Conservation (phyloP, 2,888 invertebrate species). For the Resseliella maxima region DNA sequence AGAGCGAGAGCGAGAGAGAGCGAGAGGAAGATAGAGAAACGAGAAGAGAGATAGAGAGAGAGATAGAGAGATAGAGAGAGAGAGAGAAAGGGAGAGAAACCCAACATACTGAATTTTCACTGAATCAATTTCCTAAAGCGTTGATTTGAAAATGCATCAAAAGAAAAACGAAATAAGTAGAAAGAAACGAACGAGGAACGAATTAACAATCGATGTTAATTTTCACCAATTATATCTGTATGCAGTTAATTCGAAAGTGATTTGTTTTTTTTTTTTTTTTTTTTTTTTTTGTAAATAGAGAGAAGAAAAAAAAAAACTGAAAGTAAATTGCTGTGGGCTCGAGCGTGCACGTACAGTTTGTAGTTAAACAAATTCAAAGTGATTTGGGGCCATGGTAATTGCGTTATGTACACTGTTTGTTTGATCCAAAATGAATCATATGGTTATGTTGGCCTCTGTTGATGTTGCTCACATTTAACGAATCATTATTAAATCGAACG, state of each 20-base stretch:
- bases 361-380: not conserved
- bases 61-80: no score
- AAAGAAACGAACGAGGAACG: not conserved
- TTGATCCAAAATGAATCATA: not conserved
- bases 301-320: slow-evolving; percentile 26
- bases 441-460: not conserved
- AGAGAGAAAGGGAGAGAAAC: not conserved
- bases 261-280: no score
- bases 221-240: not conserved
- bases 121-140: not conserved
- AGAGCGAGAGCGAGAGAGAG: no score
- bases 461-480: no score
- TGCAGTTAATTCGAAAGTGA: slow-evolving; percentile 31
- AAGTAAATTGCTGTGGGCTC: slow-evolving; percentile 18
- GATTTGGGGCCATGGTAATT: slow-evolving; percentile 9
- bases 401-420: not conserved
- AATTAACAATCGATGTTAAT: slow-evolving; percentile 37
- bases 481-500: no score
- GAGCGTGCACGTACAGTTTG: not conserved
- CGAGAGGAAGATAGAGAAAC: no score
- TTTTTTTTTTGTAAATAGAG: no score
- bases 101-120: not conserved
- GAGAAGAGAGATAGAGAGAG: no score
- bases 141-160: not conserved
- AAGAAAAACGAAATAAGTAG: not conserved